These are phyloP conservation scores for Ondatra zibethicus DNA, from an alignment of 2,113 vertebrate genomes.

Conservation along the genomic window DNA sequence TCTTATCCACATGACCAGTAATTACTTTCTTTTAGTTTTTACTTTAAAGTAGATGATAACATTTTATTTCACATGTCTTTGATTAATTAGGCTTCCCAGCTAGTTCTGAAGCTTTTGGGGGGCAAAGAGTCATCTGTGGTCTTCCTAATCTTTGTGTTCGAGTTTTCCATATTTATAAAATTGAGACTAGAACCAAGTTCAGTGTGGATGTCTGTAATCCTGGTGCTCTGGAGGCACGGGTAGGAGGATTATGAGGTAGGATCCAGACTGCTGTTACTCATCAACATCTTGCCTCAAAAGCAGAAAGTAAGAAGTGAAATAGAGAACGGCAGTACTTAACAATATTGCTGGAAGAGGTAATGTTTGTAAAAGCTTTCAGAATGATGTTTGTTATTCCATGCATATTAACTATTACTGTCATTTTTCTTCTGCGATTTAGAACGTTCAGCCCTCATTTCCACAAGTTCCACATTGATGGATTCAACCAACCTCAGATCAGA, in stretches of 20 bases:
- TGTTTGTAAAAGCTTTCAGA: not conserved
- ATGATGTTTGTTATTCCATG: not conserved
- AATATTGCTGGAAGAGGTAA: not conserved
- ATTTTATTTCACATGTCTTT: constrained; percentile 26
- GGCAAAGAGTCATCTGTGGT: not conserved
- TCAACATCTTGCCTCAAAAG: not conserved
- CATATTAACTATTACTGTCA: not conserved
- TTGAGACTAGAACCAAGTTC: not conserved
- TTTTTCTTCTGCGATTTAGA: not conserved
- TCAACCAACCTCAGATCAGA: not conserved
- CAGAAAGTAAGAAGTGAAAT: not conserved
- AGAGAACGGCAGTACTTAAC: not conserved
- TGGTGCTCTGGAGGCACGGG: not conserved
- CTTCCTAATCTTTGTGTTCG: constrained; percentile 39
- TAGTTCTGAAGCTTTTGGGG: constrained; percentile 38
- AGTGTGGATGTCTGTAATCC: not conserved
- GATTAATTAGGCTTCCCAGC: not conserved
- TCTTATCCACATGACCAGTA: not conserved
- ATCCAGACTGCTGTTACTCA: not conserved
- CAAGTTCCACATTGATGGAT: not conserved
- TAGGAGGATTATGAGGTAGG: not conserved
- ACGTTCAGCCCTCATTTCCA: not conserved
- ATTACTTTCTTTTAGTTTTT: constrained; percentile 23
- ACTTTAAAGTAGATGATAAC: not conserved
- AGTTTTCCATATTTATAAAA: constrained; percentile 17